phyloP scores from a whole-genome alignment of 2,113 vertebrate species.

The Zootoca vivipara region DNA sequence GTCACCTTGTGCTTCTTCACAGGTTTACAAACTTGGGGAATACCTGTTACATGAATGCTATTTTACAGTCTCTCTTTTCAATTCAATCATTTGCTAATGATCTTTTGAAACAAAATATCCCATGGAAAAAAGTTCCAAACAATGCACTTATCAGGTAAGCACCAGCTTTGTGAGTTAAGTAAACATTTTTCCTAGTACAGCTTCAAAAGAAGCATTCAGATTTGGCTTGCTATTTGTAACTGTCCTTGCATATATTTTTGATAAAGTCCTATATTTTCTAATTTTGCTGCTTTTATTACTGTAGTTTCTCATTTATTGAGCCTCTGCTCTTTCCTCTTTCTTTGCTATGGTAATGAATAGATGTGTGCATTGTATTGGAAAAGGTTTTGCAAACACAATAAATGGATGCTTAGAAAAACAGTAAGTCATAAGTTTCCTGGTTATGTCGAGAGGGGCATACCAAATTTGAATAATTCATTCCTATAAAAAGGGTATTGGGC shows the following conservation, averaged over 20 bases:
- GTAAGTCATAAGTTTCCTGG: not conserved
- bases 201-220: not conserved
- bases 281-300: not conserved
- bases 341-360: not conserved
- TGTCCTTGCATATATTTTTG: not conserved
- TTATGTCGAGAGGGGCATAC: not conserved
- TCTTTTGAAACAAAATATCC: conserved; percentile 93
- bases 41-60: conserved; percentile 99
- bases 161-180: conserved; percentile 8
- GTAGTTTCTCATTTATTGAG: not conserved
- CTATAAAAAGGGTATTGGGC: not conserved
- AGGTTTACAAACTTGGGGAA: conserved; percentile 99
- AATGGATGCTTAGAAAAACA: not conserved
- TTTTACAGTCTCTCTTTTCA: conserved; percentile 97
- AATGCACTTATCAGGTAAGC: conserved; percentile 94
- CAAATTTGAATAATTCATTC: not conserved
- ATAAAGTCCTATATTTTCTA: not conserved
- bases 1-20: conserved; percentile 35
- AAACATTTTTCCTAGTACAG: not conserved
- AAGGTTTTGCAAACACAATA: not conserved
- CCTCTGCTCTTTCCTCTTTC: not conserved
- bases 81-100: conserved; percentile 96
- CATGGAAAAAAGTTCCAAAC: conserved; percentile 92
- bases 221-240: not conserved
- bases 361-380: not conserved